Evolutionary conservation across 2,113 vertebrate species (phyloP), one percentile per base, ranked within the genome.

Genomic region (Empidonax traillii): DNA sequence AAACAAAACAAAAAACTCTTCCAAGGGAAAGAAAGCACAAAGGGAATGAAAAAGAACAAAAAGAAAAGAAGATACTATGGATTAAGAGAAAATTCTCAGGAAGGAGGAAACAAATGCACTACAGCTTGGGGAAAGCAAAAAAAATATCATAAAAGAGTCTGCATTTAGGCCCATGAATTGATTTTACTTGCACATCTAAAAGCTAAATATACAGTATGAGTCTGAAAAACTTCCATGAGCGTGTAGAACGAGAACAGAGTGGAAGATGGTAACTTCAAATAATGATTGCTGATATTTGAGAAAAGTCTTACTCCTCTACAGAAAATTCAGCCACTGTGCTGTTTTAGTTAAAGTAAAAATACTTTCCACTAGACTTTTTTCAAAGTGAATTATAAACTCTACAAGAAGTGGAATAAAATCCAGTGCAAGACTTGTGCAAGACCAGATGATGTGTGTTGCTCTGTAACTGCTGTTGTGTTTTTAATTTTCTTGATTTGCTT

Each of bases 401-500:
- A 22, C 14, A 66, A 47, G 37, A 78, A 78, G 31, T 67, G 75
- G 5, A 56, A 89, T 13, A 1, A 3, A 91, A 90, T 13, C 21
- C 20, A 71, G 8, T 35, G 24, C 39, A 63, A 77, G 31, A 41
- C 18, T 91, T 94, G 58, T 69, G 62, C 46, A 91, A 89, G 59
- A 62, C 10, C 69, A 44, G 14, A 23, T 85, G 39, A 65, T 72
- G 8, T 21, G 37, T 47, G 28, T 24, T 90, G 14, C 33, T 88
- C 47, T 92, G 37, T 22, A 75, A 56, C 27, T 67, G 22, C 28
- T 43, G n/a, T 28, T 77, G 41, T 94, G 46, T 24, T 94, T 95
- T 93, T 77, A 73, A 85, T 91, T 95, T 94, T 24, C 28, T 90
- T 74, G 25, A 83, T 94, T 90, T 90, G 55, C 41, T 31, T 88